These are phyloP conservation scores for Phrynocephalus guinanensis DNA, from an alignment of 2,797 vertebrate genomes.

Conservation along the genomic window DNA sequence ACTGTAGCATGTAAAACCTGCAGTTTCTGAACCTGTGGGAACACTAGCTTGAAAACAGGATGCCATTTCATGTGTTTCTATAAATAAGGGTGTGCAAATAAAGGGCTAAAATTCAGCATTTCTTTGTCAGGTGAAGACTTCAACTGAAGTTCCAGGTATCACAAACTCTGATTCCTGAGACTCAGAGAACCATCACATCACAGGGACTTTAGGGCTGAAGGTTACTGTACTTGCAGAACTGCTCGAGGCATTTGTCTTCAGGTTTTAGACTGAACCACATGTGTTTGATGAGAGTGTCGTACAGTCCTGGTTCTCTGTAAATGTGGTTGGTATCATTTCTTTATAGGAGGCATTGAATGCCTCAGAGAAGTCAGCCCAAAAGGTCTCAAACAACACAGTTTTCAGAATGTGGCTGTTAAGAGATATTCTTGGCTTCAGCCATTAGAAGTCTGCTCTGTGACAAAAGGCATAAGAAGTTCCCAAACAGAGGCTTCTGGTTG, in stretches of 20 bases:
- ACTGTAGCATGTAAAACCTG: not conserved
- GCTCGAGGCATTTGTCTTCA: not conserved
- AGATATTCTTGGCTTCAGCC: slow-evolving; percentile 2
- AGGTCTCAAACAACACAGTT: not conserved
- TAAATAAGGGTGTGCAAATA: not conserved
- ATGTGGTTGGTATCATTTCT: not conserved
- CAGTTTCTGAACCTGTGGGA: not conserved
- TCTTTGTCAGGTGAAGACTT: not conserved
- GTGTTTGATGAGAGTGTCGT: not conserved
- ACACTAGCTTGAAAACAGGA: not conserved
- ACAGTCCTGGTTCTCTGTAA: not conserved
- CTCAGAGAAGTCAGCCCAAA: not conserved
- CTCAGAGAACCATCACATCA: not conserved
- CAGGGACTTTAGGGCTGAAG: not conserved
- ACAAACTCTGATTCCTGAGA: not conserved
- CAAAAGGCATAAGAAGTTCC: not conserved
- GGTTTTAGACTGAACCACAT: not conserved
- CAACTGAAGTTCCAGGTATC: not conserved
- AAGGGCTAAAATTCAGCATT: not conserved
- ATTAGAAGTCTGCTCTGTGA: not conserved
- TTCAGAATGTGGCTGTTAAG: slow-evolving; percentile 3
- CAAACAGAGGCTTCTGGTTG: not conserved
- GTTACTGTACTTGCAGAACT: not conserved
- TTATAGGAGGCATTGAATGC: not conserved
- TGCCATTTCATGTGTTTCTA: not conserved